Evolutionary conservation across 2,797 vertebrate genomes (phyloP).

Genomic region (Pseudotriccus pelzelni): DNA sequence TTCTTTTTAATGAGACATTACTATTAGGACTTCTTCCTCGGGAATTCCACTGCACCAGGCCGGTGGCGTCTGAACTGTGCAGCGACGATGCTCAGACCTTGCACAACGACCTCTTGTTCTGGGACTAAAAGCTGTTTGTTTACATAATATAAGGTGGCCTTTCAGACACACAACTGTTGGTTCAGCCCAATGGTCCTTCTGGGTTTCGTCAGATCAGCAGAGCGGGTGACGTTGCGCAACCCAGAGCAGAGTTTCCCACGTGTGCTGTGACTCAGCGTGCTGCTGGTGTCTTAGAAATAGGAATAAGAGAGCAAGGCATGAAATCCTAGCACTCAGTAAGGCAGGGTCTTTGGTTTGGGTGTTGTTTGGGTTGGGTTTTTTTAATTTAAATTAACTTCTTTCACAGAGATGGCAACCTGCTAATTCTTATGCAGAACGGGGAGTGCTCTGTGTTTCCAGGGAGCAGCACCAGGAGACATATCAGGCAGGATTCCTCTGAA

Average conservation of each 20-base stretch:
- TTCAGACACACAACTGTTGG: not conserved
- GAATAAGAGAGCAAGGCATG: not conserved
- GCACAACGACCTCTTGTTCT: slow-evolving; percentile 23
- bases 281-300: not conserved
- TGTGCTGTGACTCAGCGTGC: slow-evolving; percentile 2
- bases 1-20: not conserved
- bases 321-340: not conserved
- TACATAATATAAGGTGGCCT: slow-evolving; percentile 7
- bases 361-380: not conserved
- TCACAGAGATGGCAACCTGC: not conserved
- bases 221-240: not conserved
- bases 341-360: not conserved
- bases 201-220: not conserved
- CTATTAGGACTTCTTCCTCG: not conserved
- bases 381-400: not conserved
- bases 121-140: slow-evolving; percentile 47
- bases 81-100: not conserved
- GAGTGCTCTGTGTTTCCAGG: not conserved
- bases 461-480: not conserved
- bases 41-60: not conserved
- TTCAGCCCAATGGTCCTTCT: not conserved
- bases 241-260: slow-evolving; percentile 18
- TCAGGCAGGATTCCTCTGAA: slow-evolving; percentile 8
- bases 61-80: not conserved
- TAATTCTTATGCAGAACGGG: not conserved